These are phyloP conservation scores for Channallabes apus DNA, from an alignment of 2,797 vertebrate genomes.

Conservation along the genomic window DNA sequence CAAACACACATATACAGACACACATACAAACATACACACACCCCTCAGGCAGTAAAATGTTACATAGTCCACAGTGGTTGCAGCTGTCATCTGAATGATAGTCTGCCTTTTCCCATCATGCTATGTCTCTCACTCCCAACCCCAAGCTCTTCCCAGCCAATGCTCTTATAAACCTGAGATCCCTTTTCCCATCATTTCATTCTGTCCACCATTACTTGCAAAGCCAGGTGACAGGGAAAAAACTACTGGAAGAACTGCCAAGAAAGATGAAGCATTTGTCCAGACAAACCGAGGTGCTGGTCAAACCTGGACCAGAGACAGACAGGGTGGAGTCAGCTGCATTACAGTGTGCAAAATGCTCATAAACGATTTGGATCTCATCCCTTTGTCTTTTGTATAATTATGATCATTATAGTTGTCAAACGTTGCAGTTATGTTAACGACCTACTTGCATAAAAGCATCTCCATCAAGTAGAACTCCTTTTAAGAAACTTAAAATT, in stretches of 20 bases:
- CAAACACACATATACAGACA: constrained; percentile 41
- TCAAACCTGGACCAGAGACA: constrained; percentile 12
- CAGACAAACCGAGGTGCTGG: constrained; percentile 30
- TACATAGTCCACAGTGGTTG: constrained; percentile 63
- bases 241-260: constrained; percentile 29
- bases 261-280: constrained; percentile 35
- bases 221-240: constrained; percentile 48
- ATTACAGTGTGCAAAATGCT: constrained; percentile 35
- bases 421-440: not conserved
- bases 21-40: constrained; percentile 28
- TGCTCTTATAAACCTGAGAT: constrained; percentile 25
- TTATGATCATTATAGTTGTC: constrained; percentile 13
- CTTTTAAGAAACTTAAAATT: not conserved
- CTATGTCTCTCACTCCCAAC: constrained; percentile 48
- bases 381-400: constrained; percentile 43
- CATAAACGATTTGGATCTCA: constrained; percentile 41
- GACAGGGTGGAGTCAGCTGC: not conserved
- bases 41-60: constrained; percentile 54
- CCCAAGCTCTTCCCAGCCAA: constrained; percentile 39
- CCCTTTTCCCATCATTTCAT: constrained; percentile 43
- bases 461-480: not conserved
- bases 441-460: not conserved
- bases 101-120: constrained; percentile 62
- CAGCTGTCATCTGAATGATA: constrained; percentile 63
- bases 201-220: constrained; percentile 10